Percentiles rank a stretch among this genome's conserved stretches.
phyloP scores from a whole-genome alignment of 2,113 vertebrate genomes.

The Xenus cinereus region DNA sequence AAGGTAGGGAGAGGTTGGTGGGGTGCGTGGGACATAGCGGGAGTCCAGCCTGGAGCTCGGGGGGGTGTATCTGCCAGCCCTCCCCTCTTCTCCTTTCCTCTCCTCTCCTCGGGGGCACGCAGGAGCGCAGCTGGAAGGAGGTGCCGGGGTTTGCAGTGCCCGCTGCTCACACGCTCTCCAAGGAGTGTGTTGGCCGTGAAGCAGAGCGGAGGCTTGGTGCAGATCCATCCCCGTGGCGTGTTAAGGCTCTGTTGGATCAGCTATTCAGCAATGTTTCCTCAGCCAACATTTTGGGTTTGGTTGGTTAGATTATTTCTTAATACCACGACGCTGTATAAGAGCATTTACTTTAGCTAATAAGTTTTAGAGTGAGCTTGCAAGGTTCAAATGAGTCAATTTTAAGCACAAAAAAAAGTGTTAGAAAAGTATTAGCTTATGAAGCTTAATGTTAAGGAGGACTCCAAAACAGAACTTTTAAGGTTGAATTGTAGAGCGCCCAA shows the following conservation, averaged over 20 bases:
- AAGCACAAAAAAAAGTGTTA: background rate
- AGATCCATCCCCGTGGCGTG: background rate
- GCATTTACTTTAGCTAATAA: background rate
- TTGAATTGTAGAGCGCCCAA: background rate
- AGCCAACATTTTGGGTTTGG: constrained; percentile 3
- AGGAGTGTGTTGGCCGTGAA: background rate
- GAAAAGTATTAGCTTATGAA: constrained; percentile 11
- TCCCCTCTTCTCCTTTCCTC: background rate
- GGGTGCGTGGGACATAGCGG: background rate
- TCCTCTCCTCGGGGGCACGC: background rate
- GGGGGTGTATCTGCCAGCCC: background rate
- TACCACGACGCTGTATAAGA: background rate
- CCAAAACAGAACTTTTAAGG: background rate
- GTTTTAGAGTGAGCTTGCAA: background rate
- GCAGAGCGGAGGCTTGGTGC: background rate
- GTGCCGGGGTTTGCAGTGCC: background rate
- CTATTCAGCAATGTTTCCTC: background rate
- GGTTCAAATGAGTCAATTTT: background rate
- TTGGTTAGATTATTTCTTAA: constrained; percentile 10
- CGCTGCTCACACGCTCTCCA: background rate
- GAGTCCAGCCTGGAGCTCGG: background rate
- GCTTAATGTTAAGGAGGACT: background rate
- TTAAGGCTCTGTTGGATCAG: background rate
- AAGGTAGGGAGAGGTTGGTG: background rate
- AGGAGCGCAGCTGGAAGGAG: background rate